Conservation (phyloP, 2,888 invertebrate genomes). For the Odontocolon sp. region DNA sequence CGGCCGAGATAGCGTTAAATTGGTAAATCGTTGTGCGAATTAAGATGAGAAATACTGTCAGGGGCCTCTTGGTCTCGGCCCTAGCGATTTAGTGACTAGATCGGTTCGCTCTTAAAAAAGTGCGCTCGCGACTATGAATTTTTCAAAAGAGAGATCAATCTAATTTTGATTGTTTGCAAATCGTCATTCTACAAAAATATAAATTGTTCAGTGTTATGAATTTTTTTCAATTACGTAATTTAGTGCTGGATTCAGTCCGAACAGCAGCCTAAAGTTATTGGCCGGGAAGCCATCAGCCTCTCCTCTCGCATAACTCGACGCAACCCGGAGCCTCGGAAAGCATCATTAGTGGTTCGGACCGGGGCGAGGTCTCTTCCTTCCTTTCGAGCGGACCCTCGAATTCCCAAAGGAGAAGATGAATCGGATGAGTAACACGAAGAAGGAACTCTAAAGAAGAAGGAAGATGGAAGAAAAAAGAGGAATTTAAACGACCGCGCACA, state of each 20-base stretch:
- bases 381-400: conserved; percentile 61
- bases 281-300: conserved; percentile 47
- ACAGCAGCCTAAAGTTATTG: conserved; percentile 57
- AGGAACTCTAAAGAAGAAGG: neutral
- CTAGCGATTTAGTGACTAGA: conserved; percentile 54
- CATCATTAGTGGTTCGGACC: conserved; percentile 65
- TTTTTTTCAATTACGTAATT: neutral
- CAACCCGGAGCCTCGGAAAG: conserved; percentile 60
- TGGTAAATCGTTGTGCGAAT: conserved; percentile 59
- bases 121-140: neutral
- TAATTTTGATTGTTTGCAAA: no score
- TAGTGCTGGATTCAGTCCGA: conserved; percentile 18
- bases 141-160: no score
- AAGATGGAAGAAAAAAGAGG: conserved; percentile 55
- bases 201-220: neutral
- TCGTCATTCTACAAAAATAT: no score
- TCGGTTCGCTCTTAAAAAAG: conserved; percentile 11
- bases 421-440: conserved; percentile 42
- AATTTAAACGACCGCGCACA: conserved; percentile 65
- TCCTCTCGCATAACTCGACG: conserved; percentile 49
- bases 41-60: conserved; percentile 60
- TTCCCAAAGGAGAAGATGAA: conserved; percentile 40
- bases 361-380: conserved; percentile 65
- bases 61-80: conserved; percentile 32
- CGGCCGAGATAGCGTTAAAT: conserved; percentile 45